These are phyloP conservation scores for Prietella phreatophila DNA, from an alignment of 2,113 vertebrate species.

Conservation along the genomic window DNA sequence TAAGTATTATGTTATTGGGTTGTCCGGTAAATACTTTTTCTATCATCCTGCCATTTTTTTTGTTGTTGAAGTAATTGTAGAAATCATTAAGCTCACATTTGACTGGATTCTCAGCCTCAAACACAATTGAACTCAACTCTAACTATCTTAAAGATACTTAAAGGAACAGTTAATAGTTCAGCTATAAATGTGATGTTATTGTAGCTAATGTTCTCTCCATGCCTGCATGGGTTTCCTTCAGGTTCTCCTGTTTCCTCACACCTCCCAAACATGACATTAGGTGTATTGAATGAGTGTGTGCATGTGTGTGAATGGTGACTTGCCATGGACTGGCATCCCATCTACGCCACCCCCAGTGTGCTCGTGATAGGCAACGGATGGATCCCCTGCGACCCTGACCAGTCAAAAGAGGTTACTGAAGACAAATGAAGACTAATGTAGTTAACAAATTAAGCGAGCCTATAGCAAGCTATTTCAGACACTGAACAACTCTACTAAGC, in stretches of 20 bases:
- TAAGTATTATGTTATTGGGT: neutral
- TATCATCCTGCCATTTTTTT: neutral
- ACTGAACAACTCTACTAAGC: neutral
- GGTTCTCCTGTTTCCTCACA: neutral
- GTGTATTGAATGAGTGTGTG: neutral
- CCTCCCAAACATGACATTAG: neutral
- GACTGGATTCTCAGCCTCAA: neutral
- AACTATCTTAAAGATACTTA: neutral
- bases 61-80: neutral
- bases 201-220: neutral
- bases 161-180: neutral
- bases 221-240: neutral
- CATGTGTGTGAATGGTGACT: neutral
- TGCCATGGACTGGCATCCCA: neutral
- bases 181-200: neutral
- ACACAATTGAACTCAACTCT: neutral
- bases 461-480: neutral
- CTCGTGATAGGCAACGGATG: neutral
- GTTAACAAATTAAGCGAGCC: neutral
- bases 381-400: neutral
- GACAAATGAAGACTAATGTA: neutral
- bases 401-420: neutral
- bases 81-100: neutral
- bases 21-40: neutral
- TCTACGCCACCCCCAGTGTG: neutral